phyloP scores from a whole-genome alignment of 2,113 vertebrate genomes.

The Petrocephalus microphthalmus region DNA sequence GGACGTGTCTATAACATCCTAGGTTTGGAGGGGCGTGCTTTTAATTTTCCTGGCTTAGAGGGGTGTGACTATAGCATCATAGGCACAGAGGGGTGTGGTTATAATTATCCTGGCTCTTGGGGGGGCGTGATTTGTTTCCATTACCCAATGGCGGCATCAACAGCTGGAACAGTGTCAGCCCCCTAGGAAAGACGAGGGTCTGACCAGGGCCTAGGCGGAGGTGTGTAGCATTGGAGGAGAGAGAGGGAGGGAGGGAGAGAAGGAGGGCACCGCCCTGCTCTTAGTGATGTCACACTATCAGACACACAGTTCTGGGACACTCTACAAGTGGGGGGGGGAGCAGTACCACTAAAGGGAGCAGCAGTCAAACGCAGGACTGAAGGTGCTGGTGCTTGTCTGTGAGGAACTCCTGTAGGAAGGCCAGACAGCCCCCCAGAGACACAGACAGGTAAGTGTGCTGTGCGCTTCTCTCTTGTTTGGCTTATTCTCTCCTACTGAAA shows the following conservation, averaged over 20 bases:
- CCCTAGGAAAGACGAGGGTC: neutral
- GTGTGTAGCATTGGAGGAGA: neutral
- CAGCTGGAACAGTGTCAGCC: neutral
- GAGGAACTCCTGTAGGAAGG: neutral
- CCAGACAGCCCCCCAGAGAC: neutral
- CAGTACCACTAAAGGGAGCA: neutral
- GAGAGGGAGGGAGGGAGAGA: neutral
- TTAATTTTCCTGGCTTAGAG: neutral
- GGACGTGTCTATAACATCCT: neutral
- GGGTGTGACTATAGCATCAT: neutral
- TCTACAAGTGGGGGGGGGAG: neutral
- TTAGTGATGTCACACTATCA: slow-evolving; percentile 4
- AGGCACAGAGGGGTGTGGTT: neutral
- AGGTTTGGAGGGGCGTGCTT: neutral
- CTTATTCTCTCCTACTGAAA: neutral
- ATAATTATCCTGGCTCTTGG: neutral
- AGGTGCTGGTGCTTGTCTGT: neutral
- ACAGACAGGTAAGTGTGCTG: neutral
- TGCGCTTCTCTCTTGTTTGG: neutral
- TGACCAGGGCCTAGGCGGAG: neutral
- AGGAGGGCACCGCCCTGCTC: neutral
- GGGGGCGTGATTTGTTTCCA: neutral
- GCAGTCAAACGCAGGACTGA: neutral
- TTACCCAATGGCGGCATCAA: neutral
- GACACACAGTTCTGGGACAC: neutral